Conservation (phyloP, 2,888 invertebrate genomes). For the Venustoraphidia nigricollis region DNA sequence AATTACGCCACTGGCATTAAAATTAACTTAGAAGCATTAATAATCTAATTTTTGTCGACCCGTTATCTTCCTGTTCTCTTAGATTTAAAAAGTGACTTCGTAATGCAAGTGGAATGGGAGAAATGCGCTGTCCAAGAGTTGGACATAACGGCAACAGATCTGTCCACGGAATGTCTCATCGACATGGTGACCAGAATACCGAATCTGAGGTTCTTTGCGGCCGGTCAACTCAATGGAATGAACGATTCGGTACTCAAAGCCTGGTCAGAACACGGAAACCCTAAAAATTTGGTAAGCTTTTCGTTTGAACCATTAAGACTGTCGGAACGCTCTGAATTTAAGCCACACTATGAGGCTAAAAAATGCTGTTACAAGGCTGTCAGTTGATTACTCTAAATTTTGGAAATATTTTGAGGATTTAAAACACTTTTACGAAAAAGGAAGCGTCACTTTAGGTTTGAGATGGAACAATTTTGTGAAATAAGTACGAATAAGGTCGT, state of each 20-base stretch:
- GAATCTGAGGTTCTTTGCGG: constrained; percentile 74
- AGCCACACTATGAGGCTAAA: too few species aligned
- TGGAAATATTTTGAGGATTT: too few species aligned
- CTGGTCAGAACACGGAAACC: constrained; percentile 76
- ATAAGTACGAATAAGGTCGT: too few species aligned
- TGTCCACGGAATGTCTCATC: constrained; percentile 83
- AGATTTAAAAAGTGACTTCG: constrained; percentile 82
- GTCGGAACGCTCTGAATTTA: too few species aligned
- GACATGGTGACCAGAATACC: constrained; percentile 83
- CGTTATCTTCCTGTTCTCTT: constrained; percentile 12
- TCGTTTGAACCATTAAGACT: not conserved
- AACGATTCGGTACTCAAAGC: constrained; percentile 88
- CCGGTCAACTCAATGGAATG: constrained; percentile 95
- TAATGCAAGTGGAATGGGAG: constrained; percentile 97
- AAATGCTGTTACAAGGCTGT: too few species aligned
- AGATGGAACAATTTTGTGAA: too few species aligned
- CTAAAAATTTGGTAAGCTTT: constrained; percentile 31
- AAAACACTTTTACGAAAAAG: too few species aligned
- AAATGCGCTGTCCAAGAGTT: constrained; percentile 86
- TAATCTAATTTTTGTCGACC: not conserved
- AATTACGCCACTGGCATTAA: too few species aligned
- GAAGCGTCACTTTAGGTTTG: too few species aligned
- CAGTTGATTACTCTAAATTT: too few species aligned
- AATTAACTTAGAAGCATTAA: constrained; percentile 1
- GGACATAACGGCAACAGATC: constrained; percentile 93